These are phyloP conservation scores for Cybosia mesomella DNA, from an alignment of 2,888 invertebrate genomes.

Conservation along the genomic window DNA sequence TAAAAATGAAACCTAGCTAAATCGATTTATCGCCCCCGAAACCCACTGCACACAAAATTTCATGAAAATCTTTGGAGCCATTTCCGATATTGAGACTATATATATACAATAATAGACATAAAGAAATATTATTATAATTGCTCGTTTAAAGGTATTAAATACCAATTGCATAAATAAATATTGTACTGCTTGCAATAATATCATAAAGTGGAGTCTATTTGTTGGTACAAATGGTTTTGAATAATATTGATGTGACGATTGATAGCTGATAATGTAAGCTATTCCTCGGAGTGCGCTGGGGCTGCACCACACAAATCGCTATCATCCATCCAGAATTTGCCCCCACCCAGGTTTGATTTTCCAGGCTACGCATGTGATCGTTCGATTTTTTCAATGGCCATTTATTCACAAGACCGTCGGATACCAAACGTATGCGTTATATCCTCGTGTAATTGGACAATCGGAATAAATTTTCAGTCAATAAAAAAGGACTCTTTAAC, in stretches of 20 bases:
- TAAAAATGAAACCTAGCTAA: no score
- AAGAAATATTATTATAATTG: no score
- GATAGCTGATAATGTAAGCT: neutral
- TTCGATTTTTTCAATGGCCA: slow-evolving; percentile 12
- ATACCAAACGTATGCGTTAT: slow-evolving; percentile 13
- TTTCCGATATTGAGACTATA: no score
- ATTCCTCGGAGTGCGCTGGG: neutral
- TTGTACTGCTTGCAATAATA: neutral
- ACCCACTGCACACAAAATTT: no score
- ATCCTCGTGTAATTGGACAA: slow-evolving; percentile 28
- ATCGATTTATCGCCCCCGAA: no score
- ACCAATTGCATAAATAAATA: neutral
- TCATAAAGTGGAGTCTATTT: neutral
- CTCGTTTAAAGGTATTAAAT: no score
- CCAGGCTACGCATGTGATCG: slow-evolving; percentile 11
- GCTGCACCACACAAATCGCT: slow-evolving; percentile 4
- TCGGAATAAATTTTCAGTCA: slow-evolving; percentile 31
- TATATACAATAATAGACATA: no score
- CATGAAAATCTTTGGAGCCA: no score
- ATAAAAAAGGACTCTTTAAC: slow-evolving; percentile 36
- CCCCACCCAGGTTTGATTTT: slow-evolving; percentile 10
- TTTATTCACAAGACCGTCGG: slow-evolving; percentile 17
- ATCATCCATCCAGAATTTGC: slow-evolving; percentile 10
- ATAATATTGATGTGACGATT: neutral
- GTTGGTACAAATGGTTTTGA: neutral